A percentile compares a stretch with the other conserved stretches of the same genome.
phyloP scores from a whole-genome alignment of 2,113 vertebrate species.

The Lepus europaeus region DNA sequence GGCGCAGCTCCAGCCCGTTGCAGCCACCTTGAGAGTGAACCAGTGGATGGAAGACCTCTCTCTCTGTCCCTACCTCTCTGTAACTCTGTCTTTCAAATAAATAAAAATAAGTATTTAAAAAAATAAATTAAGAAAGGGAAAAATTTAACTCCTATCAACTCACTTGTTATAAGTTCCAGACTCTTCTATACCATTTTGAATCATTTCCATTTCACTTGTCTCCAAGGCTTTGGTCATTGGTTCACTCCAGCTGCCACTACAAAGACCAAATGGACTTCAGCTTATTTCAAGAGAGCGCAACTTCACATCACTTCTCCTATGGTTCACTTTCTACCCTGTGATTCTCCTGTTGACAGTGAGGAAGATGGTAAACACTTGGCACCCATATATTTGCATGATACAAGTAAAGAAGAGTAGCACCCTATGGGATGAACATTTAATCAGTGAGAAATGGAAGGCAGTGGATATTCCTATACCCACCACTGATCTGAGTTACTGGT shows the following conservation, averaged over 20 bases:
- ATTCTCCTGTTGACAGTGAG: background rate
- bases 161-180: background rate
- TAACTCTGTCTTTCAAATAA: too few relatives aligned
- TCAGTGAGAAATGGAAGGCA: background rate
- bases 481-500: background rate
- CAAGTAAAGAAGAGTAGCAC: background rate
- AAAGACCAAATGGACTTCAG: background rate
- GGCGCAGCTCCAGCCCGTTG: too few relatives aligned
- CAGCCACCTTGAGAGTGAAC: too few relatives aligned
- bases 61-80: too few relatives aligned
- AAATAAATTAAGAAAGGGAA: background rate
- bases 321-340: background rate
- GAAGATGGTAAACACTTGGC: background rate
- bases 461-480: accelerated
- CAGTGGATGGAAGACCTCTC: too few relatives aligned
- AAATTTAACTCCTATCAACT: background rate
- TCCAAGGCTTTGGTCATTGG: conserved; percentile 11
- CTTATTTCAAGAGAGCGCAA: background rate
- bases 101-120: background rate
- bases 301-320: background rate
- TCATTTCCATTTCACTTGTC: background rate
- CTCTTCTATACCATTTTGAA: background rate
- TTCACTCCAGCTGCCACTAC: background rate
- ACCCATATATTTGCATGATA: background rate
- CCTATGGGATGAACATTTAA: background rate